Evolutionary conservation across 2,113 vertebrate species (phyloP).

Genomic region (Arizona elegans): DNA sequence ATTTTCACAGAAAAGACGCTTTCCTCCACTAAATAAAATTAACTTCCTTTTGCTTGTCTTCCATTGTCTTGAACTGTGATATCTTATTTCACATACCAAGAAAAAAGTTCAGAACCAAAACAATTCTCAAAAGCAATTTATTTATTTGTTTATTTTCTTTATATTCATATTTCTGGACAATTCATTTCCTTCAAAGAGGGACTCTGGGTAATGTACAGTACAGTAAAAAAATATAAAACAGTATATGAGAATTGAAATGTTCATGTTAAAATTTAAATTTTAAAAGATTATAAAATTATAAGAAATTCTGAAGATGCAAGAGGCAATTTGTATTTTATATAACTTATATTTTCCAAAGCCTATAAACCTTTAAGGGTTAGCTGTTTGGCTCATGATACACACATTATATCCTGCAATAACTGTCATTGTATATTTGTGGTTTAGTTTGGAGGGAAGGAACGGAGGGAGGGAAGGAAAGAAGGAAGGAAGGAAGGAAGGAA

Average conservation of each 20-base stretch:
- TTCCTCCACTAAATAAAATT: constrained; percentile 4
- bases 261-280: background rate
- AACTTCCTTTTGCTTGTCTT: background rate
- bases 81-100: constrained; percentile 26
- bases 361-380: constrained; percentile 30
- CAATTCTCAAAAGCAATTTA: background rate
- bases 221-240: too few relatives aligned
- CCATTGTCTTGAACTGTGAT: constrained; percentile 7
- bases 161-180: background rate
- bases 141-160: background rate
- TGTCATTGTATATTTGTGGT: background rate
- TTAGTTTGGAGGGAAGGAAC: background rate
- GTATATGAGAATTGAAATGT: background rate
- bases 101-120: background rate
- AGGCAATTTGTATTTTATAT: background rate
- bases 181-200: background rate
- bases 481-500: background rate
- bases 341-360: constrained; percentile 13
- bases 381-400: constrained; percentile 3
- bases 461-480: background rate
- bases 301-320: background rate
- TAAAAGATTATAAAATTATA: background rate
- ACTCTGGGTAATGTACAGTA: background rate
- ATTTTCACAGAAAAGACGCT: background rate
- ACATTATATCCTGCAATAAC: background rate